Evolutionary conservation across 2,888 invertebrate species (phyloP).

Genomic region (Cybosia mesomella): DNA sequence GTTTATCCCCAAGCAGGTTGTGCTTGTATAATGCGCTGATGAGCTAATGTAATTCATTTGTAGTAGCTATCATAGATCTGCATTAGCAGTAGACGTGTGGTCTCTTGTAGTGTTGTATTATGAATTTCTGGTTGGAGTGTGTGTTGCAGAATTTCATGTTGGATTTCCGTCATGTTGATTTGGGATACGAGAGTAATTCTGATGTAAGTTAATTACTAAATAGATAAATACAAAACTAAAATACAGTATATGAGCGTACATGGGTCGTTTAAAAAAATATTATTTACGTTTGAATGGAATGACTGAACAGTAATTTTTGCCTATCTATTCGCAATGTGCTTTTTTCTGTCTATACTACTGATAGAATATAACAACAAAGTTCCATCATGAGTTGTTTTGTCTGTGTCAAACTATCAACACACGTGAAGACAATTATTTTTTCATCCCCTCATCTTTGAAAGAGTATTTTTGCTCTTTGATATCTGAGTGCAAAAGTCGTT

Average conservation of each 20-base stretch:
- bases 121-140: constrained; percentile 64
- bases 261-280: too few species aligned
- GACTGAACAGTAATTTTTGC: too few species aligned
- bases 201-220: constrained; percentile 34
- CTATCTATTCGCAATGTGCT: too few species aligned
- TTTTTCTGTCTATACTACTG: too few species aligned
- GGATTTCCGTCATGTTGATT: constrained; percentile 47
- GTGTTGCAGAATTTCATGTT: constrained; percentile 53
- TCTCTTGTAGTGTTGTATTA: constrained; percentile 35
- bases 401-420: too few species aligned
- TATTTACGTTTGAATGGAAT: too few species aligned
- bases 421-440: too few species aligned
- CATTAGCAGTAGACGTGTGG: constrained; percentile 30
- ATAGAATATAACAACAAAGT: too few species aligned
- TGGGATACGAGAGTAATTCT: constrained; percentile 24
- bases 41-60: constrained; percentile 28
- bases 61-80: constrained; percentile 24
- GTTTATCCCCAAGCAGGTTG: background rate
- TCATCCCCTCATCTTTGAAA: too few species aligned
- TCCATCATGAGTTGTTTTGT: too few species aligned
- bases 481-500: too few species aligned
- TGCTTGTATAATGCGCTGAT: constrained; percentile 28
- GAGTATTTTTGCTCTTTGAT: too few species aligned
- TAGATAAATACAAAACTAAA: background rate
- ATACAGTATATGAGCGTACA: background rate